Evolutionary conservation across 2,888 invertebrate genomes (phyloP), one percentile per base, ranked within the genome.

Genomic region (Sminthurides aquaticus): DNA sequence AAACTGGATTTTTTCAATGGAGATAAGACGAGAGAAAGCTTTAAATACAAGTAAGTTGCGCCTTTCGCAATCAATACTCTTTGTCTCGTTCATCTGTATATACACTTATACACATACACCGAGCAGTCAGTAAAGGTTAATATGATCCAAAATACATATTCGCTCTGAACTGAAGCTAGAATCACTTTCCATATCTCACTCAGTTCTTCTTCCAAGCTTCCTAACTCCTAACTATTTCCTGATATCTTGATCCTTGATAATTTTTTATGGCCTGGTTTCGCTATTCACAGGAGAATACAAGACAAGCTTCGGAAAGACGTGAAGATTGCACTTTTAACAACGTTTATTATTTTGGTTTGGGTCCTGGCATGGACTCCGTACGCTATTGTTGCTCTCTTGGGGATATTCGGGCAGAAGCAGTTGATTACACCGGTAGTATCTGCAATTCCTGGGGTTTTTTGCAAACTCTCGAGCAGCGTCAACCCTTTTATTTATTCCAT

Each of bases 291-390:
- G 28, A 85, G 83, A 74, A 83, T 84, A 74, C 83, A 85, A 75
- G 83, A 84, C 48, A 86, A 86, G 76, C 82, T 84, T 29, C 65
- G 57, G 49, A 86, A 85, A n/a, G 89, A 90, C 79, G 78, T 87
- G 27, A 85, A 86, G 77, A 79, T 89, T 58, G 86, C 89, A 0
- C 80, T 84, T 63, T 82, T 88, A 60, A 86, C 88, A 15, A 83
- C 88, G 65, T 81, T 82, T 25, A 85, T 89, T 0, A 87, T 90
- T 67, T 82, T 83, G 0, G 76, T 90, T 68, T 91, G 90, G 84
- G 86, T 90, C 75, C 75, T 86, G 11, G 86, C 90, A 0, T 91
- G 91, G 91, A 88, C 89, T 0, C 91, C 91, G 0, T 91, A 91
- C 76, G 86, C 90, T 0, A 78, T 86, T 0, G 85, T 91, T 0